Percentiles rank a stretch among this genome's conserved stretches.
Conservation (phyloP, 2,888 invertebrate species). For the Phengaris alcon region DNA sequence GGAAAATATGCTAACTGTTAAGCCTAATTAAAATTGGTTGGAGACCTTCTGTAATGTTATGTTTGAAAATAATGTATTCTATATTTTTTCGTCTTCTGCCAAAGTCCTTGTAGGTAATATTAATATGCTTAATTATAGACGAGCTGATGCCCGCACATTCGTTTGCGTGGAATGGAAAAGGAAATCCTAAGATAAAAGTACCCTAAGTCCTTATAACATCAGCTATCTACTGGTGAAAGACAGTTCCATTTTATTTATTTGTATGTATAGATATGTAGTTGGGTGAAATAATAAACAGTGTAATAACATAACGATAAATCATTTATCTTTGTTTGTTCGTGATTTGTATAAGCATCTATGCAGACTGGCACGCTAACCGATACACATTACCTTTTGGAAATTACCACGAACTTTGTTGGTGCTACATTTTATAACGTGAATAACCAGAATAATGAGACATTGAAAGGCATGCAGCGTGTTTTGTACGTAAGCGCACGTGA, state of each 20-base stretch:
- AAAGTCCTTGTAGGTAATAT: too few species aligned
- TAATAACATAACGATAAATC: not conserved
- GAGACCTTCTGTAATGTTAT: too few species aligned
- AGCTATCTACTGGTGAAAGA: too few species aligned
- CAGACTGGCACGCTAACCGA: not conserved
- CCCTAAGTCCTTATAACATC: too few species aligned
- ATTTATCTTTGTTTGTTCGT: not conserved
- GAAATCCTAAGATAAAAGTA: too few species aligned
- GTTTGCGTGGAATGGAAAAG: too few species aligned
- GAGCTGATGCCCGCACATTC: too few species aligned
- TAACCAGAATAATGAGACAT: not conserved
- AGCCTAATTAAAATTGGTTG: not conserved
- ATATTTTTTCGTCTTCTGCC: too few species aligned
- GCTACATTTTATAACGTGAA: not conserved
- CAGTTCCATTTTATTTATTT: too few species aligned
- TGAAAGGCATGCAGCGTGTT: not conserved
- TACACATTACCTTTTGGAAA: not conserved
- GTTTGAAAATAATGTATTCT: too few species aligned
- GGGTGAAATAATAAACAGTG: not conserved
- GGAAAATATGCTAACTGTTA: not conserved
- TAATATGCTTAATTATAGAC: too few species aligned
- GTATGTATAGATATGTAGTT: too few species aligned
- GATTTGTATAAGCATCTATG: not conserved
- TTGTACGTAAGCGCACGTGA: conserved; percentile 20
- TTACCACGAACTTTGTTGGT: not conserved